Evolutionary conservation across 92 coral and sea anemone species (phyloP), one percentile per base, ranked within the genome.

Genomic region (Zoanthus gigantus): DNA sequence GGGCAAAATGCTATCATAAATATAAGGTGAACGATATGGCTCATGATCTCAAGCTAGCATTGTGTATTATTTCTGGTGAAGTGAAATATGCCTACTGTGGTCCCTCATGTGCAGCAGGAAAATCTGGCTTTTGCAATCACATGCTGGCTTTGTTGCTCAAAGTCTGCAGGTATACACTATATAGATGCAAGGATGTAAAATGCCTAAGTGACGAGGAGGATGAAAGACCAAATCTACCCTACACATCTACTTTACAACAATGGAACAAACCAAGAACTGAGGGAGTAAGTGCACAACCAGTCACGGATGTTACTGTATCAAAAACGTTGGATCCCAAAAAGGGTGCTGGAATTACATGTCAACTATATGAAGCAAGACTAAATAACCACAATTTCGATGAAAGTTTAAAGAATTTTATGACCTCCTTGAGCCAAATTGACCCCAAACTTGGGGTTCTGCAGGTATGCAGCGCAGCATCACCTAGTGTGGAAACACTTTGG

Each of bases 101-200:
- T 37, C 79, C 79, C 53, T 17, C 76, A 2, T 82, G 78, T 82
- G 86, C 76, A 10, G 87, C 79, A 7, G 87, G 87, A 13, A 83
- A 68, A 65, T 3, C 44, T 68, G 79, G 87, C 4, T 83, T 67
- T 46, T 83, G 87, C 79, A 83, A 83, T 46, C 87, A 83, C 29
- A 69, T 68, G 31, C 37, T 83, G 44, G 79, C 87, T 32, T 54
- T 83, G 32, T 45, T 83, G 78, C 61, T 83, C 2, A 66, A 83
- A 69, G 29, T 83, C 13, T 83, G 87, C 87, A 83, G 72, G 79
- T 83, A 28, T 34, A 83, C 48, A 28, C 23, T 68, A 31, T 63
- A 45, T 52, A 52, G 75, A 18, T 72, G 88, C 14, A 46, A 71
- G 54, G 61, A 84, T 5, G 68, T 72, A 0, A 71, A 42, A 37